Evolutionary conservation across 2,113 vertebrate genomes (phyloP).

Genomic region (Turdus rufiventris): DNA sequence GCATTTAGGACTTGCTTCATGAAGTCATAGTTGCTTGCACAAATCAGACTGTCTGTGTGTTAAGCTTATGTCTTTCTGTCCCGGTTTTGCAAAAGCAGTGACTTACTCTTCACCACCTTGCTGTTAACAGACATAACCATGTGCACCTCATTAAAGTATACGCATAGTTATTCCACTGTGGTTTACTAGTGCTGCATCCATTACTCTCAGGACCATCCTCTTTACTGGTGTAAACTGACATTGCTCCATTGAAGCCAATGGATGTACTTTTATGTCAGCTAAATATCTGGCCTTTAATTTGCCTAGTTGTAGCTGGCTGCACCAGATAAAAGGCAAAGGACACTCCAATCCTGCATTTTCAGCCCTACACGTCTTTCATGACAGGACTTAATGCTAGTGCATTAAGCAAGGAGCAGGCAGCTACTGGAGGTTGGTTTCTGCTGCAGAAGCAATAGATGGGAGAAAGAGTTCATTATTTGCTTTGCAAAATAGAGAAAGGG

Average conservation of each 20-base stretch:
- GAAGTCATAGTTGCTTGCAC: background rate
- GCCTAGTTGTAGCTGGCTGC: background rate
- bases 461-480: slow-evolving; percentile 14
- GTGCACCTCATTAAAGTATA: background rate
- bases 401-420: background rate
- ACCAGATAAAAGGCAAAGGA: background rate
- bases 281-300: background rate
- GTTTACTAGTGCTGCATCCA: background rate
- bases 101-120: background rate
- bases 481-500: slow-evolving; percentile 27
- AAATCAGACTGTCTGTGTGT: background rate
- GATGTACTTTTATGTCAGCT: background rate
- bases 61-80: background rate
- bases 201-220: background rate
- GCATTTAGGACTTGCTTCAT: background rate
- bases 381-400: background rate
- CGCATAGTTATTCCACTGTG: background rate
- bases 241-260: background rate
- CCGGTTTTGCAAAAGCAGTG: slow-evolving; percentile 10
- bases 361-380: background rate
- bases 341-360: background rate
- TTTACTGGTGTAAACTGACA: background rate
- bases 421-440: slow-evolving; percentile 1
- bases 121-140: background rate
- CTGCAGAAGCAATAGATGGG: slow-evolving; percentile 7